Evolutionary conservation across 2,888 invertebrate genomes (phyloP), one percentile per base, ranked within the genome.

Genomic region (Caenorhabditis angaria): DNA sequence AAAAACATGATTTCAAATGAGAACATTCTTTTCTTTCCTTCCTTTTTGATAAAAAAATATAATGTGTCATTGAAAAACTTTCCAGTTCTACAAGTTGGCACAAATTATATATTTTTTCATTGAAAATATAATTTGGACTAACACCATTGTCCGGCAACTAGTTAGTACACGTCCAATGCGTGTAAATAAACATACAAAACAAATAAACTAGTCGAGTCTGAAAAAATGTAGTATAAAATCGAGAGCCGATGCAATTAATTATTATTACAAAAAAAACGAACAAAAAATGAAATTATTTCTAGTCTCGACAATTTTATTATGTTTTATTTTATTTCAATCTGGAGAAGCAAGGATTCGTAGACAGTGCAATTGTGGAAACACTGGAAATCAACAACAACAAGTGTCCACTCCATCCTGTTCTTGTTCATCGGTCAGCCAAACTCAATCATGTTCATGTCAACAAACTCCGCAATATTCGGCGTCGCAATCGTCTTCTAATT

Each of bases 401-500:
- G 32, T 41, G 41, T 41, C 41, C 2, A 3, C 41, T 41, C 41
- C 41, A 41, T 41, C 41, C 41, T 41, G 41, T 18, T 41, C 41
- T 41, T 41, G 41, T 18, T 41, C 41, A 41, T 41, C 41, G 18
- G 41, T 18, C 14, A 41, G 41, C 41, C 41, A 41, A 14, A 41
- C 41, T 41, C 41, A 41, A 41, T 41, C 41, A 12, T 41, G 41
- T 18, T 18, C 41, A 41, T 41, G 41, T 41, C 41, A 41, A 41
- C 41, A 41, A 18, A 18, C 41, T 50, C 50, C n/a, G n/a, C n/a
- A 50, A 22, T 20, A 8, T 24, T 50, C 50, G n/a, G 3, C 50
- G 22, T 53, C 61, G 6, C 20, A 32, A 2, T 51, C 51, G 22
- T 67, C 58, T 3, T 59, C 62, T 0, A 47, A 25, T 61, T 65